Conservation (phyloP, 2,113 vertebrate genomes). For the Synchiropus splendidus region DNA sequence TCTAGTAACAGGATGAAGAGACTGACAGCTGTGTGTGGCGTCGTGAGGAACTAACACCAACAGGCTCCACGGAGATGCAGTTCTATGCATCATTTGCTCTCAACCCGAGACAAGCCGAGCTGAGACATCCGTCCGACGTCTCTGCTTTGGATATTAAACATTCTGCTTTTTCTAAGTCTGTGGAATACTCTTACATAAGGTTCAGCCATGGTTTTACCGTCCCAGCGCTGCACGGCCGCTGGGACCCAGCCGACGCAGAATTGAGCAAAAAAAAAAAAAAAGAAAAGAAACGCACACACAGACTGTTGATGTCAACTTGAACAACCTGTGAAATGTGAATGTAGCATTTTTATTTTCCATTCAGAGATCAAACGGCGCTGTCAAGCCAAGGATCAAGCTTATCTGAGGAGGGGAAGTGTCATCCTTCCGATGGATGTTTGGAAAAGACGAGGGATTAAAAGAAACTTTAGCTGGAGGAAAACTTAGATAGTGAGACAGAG, state of each 20-base stretch:
- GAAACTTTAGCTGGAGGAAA: constrained; percentile 37
- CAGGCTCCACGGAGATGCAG: constrained; percentile 40
- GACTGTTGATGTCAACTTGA: constrained; percentile 62
- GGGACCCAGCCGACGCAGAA: constrained; percentile 23
- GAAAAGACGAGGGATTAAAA: constrained; percentile 27
- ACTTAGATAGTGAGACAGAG: constrained; percentile 35
- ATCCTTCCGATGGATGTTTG: constrained; percentile 37
- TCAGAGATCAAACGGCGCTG: constrained; percentile 57
- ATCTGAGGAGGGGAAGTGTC: constrained; percentile 52
- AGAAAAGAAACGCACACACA: constrained; percentile 46
- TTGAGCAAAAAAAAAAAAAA: constrained; percentile 10
- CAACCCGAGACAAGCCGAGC: too few species aligned
- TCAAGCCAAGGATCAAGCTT: constrained; percentile 54
- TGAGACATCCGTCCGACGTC: constrained; percentile 33
- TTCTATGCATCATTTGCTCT: constrained; percentile 50
- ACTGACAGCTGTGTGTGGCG: constrained; percentile 59
- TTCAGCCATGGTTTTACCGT: too few species aligned
- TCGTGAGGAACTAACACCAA: constrained; percentile 25
- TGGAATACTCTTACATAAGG: constrained; percentile 19
- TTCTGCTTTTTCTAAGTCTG: constrained; percentile 43
- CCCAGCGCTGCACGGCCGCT: constrained; percentile 22
- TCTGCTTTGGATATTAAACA: constrained; percentile 40
- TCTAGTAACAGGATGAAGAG: constrained; percentile 48
- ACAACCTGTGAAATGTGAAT: constrained; percentile 86
- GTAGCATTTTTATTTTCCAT: constrained; percentile 69